A percentile compares a stretch with the other conserved stretches of the same genome.
Conservation (phyloP, 2,888 invertebrate species). For the Ectemnius lituratus region DNA sequence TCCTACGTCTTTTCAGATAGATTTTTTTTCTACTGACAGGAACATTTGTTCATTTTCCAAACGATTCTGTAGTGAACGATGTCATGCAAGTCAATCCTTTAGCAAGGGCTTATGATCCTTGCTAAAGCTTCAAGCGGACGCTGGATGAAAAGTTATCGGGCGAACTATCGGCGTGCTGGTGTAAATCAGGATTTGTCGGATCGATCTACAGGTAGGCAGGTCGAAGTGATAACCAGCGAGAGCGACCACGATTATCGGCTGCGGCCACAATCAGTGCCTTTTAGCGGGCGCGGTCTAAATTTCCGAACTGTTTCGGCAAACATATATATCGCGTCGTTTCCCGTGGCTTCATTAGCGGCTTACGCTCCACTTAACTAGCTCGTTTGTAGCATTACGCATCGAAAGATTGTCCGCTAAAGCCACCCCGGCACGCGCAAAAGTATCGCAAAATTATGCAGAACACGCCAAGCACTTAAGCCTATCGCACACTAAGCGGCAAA, state of each 20-base stretch:
- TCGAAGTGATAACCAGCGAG: slow-evolving; percentile 44
- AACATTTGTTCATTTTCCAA: no score
- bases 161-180: slow-evolving; percentile 6
- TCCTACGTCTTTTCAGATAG: no score
- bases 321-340: slow-evolving; percentile 53
- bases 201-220: slow-evolving; percentile 34
- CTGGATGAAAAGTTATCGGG: background rate
- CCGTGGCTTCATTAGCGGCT: slow-evolving; percentile 57
- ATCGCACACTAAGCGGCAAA: background rate
- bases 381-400: slow-evolving; percentile 51
- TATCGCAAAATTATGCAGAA: slow-evolving; percentile 56
- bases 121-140: background rate
- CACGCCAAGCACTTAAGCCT: slow-evolving; percentile 19
- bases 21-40: no score
- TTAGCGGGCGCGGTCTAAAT: slow-evolving; percentile 63
- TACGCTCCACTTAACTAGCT: slow-evolving; percentile 51
- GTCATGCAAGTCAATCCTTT: no score
- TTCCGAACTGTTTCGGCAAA: slow-evolving; percentile 59
- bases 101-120: no score
- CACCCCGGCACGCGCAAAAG: slow-evolving; percentile 27
- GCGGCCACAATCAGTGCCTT: slow-evolving; percentile 62
- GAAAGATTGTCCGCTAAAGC: slow-evolving; percentile 50
- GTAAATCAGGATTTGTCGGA: slow-evolving; percentile 43
- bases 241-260: slow-evolving; percentile 58
- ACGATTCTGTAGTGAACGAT: no score